phyloP scores from a whole-genome alignment of 1,140 invertebrate genomes.

The Drosophila burlai region DNA sequence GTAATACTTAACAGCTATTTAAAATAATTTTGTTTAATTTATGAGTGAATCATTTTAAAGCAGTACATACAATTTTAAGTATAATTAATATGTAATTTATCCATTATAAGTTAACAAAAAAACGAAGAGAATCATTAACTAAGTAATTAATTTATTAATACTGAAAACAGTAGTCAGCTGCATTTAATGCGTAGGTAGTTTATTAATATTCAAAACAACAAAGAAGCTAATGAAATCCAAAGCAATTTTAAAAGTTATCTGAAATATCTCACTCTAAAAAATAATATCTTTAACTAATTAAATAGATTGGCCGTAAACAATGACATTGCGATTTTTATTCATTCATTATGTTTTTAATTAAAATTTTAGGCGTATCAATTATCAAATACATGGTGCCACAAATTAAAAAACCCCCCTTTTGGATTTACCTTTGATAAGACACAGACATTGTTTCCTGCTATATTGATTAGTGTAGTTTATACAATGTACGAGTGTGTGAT shows the following conservation, averaged over 20 bases:
- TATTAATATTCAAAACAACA: neutral
- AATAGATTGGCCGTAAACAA: neutral
- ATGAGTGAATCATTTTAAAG: neutral
- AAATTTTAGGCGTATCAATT: neutral
- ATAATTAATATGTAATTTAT: neutral
- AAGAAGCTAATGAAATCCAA: neutral
- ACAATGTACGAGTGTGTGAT: too few species aligned
- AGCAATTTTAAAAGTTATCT: neutral
- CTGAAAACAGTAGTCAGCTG: neutral
- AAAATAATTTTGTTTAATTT: neutral
- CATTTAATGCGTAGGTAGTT: neutral
- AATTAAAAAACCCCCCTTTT: neutral
- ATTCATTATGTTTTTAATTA: slow-evolving; percentile 2
- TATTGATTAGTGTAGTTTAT: neutral
- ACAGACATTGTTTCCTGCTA: neutral
- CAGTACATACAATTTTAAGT: neutral
- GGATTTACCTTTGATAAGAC: neutral
- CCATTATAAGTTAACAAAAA: too few species aligned
- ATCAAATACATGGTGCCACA: neutral
- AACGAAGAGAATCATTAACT: neutral
- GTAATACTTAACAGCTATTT: neutral
- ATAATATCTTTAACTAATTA: neutral
- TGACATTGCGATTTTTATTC: neutral
- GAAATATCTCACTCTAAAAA: neutral
- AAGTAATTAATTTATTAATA: neutral